Base-by-base conservation (phyloP, 92 coral and sea anemone species). In the Epizoanthus fatuus region DNA sequence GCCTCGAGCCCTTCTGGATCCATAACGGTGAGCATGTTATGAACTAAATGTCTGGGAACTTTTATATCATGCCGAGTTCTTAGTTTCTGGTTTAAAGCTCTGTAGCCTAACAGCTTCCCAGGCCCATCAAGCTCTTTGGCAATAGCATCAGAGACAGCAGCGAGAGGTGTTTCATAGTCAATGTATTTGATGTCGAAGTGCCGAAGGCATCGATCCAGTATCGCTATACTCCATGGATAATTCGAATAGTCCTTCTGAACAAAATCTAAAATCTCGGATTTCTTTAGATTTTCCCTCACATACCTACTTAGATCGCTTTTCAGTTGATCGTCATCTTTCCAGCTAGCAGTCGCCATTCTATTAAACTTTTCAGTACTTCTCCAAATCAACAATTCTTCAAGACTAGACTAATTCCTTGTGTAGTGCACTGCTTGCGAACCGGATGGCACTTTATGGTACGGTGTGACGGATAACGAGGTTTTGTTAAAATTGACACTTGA, bases 21-120 rank as follows among this genome's bases (percentile, higher is more conserved):
- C 56, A 8, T 17, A 5, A 37, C 59, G n/a, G 13, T 38, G 39
- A 29, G 69, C 35, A 83, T 55, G 65, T 69, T 71, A 60, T 69
- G 55, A 10, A 71, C 69, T 39, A 88, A 44, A 58, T 88, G 92
- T 72, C 92, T 65, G 38, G 88, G 92, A 8, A 88, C 88, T 67
- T 88, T 88, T 14, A 88, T 71, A 55, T 88, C 75, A 56, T 88
- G 92, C 53, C 83, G 39, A 57, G 80, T 80, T 45, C 89, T 77
- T 16, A 90, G 79, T 69, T 90, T 90, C 54, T 86, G 91, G 69
- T 86, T 91, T 63, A 91, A 44, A 39, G 94, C 94, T 70, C 86
- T 63, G 74, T 93, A 90, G 20, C 90, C 91, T 39, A 86, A 42
- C 13, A 80, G 49, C 72, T 64, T 51, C 67, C 88, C 91, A 15